Base-by-base conservation (phyloP, 2,113 vertebrate species). In the Tauraco erythrolophus region DNA sequence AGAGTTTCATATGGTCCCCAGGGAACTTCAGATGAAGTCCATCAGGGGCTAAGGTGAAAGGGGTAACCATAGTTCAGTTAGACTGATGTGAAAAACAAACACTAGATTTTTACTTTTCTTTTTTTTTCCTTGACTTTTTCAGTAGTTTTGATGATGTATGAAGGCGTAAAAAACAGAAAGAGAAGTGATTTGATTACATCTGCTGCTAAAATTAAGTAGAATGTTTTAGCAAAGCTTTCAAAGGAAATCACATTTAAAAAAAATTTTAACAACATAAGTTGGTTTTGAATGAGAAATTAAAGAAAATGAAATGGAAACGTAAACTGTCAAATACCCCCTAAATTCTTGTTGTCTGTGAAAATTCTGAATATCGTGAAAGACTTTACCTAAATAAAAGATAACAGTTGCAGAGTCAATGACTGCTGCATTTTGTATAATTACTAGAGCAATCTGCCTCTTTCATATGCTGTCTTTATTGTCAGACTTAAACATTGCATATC, bases 181-280 rank as follows among this genome's bases (percentile, higher is more conserved):
- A 46, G 10, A 56, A 80, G 71, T 23, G 0, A 45, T 31, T 71
- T 92, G 14, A 31, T 90, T 81, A 70, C 4, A 4, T 84, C 68
- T 93, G 37, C 71, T 92, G 51, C 51, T 76, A 92, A 61, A 87
- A 77, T 84, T 64, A 81, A 82, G 54, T 85, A 53, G 56, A 65
- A 35, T 68, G 46, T 87, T 87, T 91, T 48, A 94, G 72, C 24
- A 65, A 81, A 79, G 35, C 68, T 94, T 94, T 89, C 39, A 89
- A 61, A 89, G 46, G 69, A 81, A 88, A 91, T 81, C 30, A 66
- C 30, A 33, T 85, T 65, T 8, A 23, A 46, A 79, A 78, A 37
- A 23, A n/a, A 14, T 31, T 58, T 72, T 28, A 50, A 25, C 39
- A 80, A 16, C 4, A 15, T 58, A 6, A 64, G 35, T 17, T 95